Conservation (phyloP, 2,113 vertebrate genomes). For the Xyrauchen texanus region DNA sequence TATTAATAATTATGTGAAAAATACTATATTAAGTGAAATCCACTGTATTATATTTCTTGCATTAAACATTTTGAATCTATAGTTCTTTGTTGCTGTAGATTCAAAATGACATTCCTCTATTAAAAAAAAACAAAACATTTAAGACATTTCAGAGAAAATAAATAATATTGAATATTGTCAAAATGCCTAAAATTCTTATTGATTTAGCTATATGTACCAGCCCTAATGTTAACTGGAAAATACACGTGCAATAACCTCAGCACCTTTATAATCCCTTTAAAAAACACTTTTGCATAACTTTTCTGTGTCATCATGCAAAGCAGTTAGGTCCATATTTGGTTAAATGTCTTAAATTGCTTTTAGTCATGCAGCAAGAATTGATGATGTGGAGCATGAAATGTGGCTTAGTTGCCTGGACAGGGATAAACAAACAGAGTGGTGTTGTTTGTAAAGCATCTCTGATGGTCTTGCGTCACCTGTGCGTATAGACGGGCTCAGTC, state of each 20-base stretch:
- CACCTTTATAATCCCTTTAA: neutral
- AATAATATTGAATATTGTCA: too few relatives aligned
- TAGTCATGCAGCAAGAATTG: slow-evolving; percentile 14
- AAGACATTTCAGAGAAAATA: too few relatives aligned
- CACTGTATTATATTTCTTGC: too few relatives aligned
- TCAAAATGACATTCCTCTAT: too few relatives aligned
- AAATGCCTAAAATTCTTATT: too few relatives aligned
- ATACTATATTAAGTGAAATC: too few relatives aligned
- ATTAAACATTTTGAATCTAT: too few relatives aligned
- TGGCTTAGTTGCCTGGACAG: slow-evolving; percentile 24
- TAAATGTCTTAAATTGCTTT: slow-evolving; percentile 23
- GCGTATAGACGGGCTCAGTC: slow-evolving; percentile 1
- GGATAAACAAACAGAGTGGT: slow-evolving; percentile 36
- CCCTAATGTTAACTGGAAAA: neutral
- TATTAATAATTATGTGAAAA: too few relatives aligned
- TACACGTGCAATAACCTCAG: neutral
- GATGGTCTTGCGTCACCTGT: slow-evolving; percentile 18
- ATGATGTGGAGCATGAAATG: slow-evolving; percentile 38
- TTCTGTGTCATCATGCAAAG: slow-evolving; percentile 8
- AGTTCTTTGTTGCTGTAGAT: slow-evolving; percentile 5
- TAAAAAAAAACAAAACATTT: too few relatives aligned
- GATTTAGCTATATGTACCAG: too few relatives aligned
- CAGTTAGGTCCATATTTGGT: neutral
- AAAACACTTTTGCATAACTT: too few relatives aligned
- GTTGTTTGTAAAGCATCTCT: slow-evolving; percentile 15